phyloP scores from a whole-genome alignment of 1,140 invertebrate genomes.

The Saccostrea cuccullata region DNA sequence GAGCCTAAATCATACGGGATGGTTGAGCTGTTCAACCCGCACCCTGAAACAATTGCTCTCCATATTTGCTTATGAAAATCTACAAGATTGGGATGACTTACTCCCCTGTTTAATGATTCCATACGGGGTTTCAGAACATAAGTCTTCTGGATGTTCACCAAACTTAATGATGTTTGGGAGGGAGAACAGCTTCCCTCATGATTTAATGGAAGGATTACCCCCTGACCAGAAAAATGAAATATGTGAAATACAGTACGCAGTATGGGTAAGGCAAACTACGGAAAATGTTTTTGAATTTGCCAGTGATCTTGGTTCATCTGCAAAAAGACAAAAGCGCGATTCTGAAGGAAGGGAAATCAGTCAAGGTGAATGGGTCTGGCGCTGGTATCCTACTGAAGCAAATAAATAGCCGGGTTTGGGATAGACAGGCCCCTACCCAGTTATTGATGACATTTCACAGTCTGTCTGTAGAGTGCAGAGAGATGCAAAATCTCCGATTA shows the following conservation, averaged over 20 bases:
- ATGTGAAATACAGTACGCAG: constrained; percentile 43
- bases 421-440: constrained; percentile 58
- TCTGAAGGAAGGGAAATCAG: not conserved
- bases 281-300: constrained; percentile 32
- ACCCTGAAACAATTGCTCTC: constrained; percentile 58
- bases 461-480: constrained; percentile 38
- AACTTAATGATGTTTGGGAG: constrained; percentile 53
- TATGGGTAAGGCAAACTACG: constrained; percentile 44
- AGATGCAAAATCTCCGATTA: not conserved
- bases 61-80: constrained; percentile 45
- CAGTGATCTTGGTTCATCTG: not conserved
- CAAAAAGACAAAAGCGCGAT: constrained; percentile 1
- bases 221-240: not conserved
- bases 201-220: constrained; percentile 15
- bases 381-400: constrained; percentile 60
- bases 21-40: constrained; percentile 63
- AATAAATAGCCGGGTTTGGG: constrained; percentile 47
- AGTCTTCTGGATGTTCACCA: constrained; percentile 21
- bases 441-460: constrained; percentile 36
- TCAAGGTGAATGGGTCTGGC: constrained; percentile 52
- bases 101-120: constrained; percentile 45
- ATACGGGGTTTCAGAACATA: constrained; percentile 35
- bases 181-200: not conserved
- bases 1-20: constrained; percentile 61
- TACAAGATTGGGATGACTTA: constrained; percentile 37